A percentile compares a stretch with the other conserved stretches of the same genome.
phyloP scores from a whole-genome alignment of 2,888 invertebrate genomes.

The Koerneria pararmatus region DNA sequence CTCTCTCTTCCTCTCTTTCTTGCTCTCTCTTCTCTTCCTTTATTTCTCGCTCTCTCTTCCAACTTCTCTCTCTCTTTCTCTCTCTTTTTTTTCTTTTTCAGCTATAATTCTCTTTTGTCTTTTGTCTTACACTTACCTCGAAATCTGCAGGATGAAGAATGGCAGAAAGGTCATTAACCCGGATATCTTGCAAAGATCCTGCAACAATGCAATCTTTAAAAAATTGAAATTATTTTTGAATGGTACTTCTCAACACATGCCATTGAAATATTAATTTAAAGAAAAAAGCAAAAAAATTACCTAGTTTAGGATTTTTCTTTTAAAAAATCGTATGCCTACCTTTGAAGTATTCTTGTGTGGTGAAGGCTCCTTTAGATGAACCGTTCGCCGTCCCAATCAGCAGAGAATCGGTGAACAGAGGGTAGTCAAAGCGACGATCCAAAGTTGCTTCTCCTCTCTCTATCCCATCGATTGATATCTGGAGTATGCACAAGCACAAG shows the following conservation, averaged over 20 bases:
- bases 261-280: neutral
- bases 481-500: conserved; percentile 21
- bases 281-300: neutral
- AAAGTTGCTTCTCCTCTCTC: conserved; percentile 35
- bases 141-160: conserved; percentile 35
- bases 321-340: conserved; percentile 22
- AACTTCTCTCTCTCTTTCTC: too few relatives aligned
- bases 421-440: conserved; percentile 46
- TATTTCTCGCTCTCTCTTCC: too few relatives aligned
- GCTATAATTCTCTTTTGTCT: too few relatives aligned
- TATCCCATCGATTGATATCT: conserved; percentile 38
- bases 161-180: conserved; percentile 46
- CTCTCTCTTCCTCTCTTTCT: too few relatives aligned
- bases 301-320: neutral
- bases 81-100: too few relatives aligned
- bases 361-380: conserved; percentile 31
- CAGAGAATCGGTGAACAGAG: conserved; percentile 49
- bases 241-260: neutral
- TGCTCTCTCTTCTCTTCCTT: too few relatives aligned
- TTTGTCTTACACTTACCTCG: too few relatives aligned
- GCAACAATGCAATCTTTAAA: conserved; percentile 11
- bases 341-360: conserved; percentile 27
- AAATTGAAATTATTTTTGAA: neutral
- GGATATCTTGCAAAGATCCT: conserved; percentile 54
- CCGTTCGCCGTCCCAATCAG: conserved; percentile 39